phyloP scores from a whole-genome alignment of 2,113 vertebrate genomes.

The Odobenus rosmarus region DNA sequence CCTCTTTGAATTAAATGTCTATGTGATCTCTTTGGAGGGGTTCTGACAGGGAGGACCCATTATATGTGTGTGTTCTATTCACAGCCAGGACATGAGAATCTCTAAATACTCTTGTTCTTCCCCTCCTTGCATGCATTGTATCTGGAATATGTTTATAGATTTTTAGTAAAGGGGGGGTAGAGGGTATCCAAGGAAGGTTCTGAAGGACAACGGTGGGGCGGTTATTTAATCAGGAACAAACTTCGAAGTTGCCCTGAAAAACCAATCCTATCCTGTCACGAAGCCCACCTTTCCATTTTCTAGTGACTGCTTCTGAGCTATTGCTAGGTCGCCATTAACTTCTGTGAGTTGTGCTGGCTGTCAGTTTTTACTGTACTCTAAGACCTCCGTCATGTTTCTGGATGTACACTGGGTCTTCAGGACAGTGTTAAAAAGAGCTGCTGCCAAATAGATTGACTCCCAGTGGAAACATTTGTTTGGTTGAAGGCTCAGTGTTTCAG shows the following conservation, averaged over 20 bases:
- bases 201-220: slow-evolving; percentile 53
- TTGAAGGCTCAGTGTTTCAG: background rate
- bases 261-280: fast-evolving
- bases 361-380: background rate
- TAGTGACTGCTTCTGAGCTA: background rate
- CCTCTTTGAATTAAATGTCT: slow-evolving; percentile 11
- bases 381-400: background rate
- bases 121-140: slow-evolving; percentile 38
- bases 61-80: slow-evolving; percentile 69
- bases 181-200: slow-evolving; percentile 62
- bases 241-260: slow-evolving; percentile 42
- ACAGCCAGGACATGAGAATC: slow-evolving; percentile 9
- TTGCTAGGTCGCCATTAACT: background rate
- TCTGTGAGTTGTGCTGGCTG: background rate
- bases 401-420: background rate
- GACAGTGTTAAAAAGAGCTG: background rate
- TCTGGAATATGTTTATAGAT: slow-evolving; percentile 75
- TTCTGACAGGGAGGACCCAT: background rate
- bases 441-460: background rate
- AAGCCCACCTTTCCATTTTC: fast-evolving
- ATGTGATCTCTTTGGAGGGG: slow-evolving; percentile 51
- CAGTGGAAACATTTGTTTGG: background rate
- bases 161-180: slow-evolving; percentile 59
- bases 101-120: slow-evolving; percentile 64
- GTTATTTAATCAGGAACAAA: background rate